phyloP scores from a whole-genome alignment of 1,140 invertebrate species.

The Sesamia nonagrioides region DNA sequence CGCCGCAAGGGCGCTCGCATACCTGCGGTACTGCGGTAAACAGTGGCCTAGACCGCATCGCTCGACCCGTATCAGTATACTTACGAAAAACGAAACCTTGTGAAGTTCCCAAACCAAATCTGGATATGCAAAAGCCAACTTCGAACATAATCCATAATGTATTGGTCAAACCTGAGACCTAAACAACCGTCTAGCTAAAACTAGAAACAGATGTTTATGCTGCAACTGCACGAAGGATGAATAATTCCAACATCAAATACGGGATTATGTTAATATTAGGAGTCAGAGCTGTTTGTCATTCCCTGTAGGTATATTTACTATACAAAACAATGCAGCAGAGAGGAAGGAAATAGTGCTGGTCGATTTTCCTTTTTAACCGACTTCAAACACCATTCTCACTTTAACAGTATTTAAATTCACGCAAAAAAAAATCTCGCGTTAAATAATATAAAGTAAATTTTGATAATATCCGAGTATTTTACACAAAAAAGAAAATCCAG shows the following conservation, averaged over 20 bases:
- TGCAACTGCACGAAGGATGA: conserved; percentile 59
- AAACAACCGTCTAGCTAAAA: conserved; percentile 10
- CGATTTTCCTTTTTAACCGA: background rate
- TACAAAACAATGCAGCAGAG: conserved; percentile 27
- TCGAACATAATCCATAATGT: conserved; percentile 21
- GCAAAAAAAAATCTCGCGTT: no score
- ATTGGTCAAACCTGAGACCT: conserved; percentile 15
- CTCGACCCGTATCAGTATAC: no score
- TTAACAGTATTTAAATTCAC: no score
- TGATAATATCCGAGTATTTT: no score
- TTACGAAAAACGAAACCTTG: no score
- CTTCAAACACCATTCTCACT: no score
- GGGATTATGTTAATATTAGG: conserved; percentile 67
- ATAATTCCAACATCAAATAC: conserved; percentile 68
- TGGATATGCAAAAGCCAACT: background rate
- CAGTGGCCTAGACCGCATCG: no score
- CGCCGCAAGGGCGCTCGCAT: no score
- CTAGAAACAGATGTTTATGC: conserved; percentile 58
- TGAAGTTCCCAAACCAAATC: background rate
- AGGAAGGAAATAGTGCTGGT: background rate
- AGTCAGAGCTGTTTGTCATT: conserved; percentile 48
- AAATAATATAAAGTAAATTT: no score
- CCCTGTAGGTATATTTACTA: conserved; percentile 48
- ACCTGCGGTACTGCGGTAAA: no score
- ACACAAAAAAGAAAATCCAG: no score